phyloP scores from a whole-genome alignment of 2,888 invertebrate genomes.

The Glyphotaelius pellucidus region DNA sequence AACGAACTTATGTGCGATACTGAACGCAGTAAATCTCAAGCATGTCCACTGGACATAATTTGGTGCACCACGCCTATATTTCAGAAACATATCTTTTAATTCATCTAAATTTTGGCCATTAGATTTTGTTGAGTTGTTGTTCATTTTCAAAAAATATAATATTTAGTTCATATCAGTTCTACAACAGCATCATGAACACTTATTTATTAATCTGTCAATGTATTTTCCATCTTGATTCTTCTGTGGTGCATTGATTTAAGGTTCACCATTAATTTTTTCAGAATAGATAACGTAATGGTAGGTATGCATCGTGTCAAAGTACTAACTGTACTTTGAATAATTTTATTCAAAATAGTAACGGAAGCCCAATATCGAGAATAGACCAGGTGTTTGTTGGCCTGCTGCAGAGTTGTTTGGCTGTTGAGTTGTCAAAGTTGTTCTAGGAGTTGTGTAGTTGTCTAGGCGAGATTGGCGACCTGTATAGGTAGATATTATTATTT shows the following conservation, averaged over 20 bases:
- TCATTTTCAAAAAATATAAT: too few relatives aligned
- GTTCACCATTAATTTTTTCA: background rate
- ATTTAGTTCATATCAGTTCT: too few relatives aligned
- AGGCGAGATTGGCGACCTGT: background rate
- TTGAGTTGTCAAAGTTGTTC: background rate
- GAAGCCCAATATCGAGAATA: slow-evolving; percentile 10
- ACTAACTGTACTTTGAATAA: slow-evolving; percentile 27
- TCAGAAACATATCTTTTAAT: too few relatives aligned
- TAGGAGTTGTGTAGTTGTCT: background rate
- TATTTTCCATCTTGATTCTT: background rate
- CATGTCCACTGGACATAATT: too few relatives aligned
- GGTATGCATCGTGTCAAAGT: slow-evolving; percentile 5
- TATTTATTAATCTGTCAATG: background rate
- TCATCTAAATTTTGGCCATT: too few relatives aligned
- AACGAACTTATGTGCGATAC: too few relatives aligned
- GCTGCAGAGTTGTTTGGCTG: background rate
- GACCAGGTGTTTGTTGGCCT: slow-evolving; percentile 16
- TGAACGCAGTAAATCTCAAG: too few relatives aligned
- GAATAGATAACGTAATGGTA: background rate
- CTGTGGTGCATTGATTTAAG: background rate
- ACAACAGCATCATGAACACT: too few relatives aligned
- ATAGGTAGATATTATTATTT: background rate
- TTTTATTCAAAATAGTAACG: slow-evolving; percentile 14
- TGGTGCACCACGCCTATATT: too few relatives aligned
- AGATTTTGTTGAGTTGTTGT: too few relatives aligned